Conservation (phyloP, 2,888 invertebrate genomes). For the Drosophila glabriapex region DNA sequence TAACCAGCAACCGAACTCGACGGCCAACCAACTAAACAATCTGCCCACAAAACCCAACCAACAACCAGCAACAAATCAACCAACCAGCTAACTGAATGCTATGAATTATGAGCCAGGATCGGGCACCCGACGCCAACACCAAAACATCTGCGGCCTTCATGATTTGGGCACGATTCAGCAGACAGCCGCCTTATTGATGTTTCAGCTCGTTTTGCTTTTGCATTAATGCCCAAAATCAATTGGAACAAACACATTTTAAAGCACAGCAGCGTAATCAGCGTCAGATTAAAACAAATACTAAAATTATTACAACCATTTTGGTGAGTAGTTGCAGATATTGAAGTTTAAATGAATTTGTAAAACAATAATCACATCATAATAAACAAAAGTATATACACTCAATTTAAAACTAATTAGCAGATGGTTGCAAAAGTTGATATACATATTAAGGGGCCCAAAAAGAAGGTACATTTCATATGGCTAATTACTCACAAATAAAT, state of each 20-base stretch:
- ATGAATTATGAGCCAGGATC: constrained; percentile 66
- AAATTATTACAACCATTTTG: background rate
- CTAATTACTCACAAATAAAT: constrained; percentile 36
- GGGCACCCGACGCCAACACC: constrained; percentile 32
- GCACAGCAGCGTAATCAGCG: constrained; percentile 5
- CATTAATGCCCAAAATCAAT: constrained; percentile 41
- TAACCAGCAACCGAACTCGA: constrained; percentile 5
- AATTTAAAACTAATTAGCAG: constrained; percentile 12
- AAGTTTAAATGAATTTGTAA: background rate
- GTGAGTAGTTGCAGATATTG: background rate
- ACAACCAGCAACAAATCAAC: constrained; percentile 19
- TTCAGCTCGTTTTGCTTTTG: constrained; percentile 14
- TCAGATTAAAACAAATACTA: background rate
- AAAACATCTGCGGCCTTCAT: constrained; percentile 31
- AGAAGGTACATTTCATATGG: background rate
- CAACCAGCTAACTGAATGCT: constrained; percentile 60
- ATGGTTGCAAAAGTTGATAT: constrained; percentile 28
- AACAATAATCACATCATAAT: background rate
- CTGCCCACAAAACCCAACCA: constrained; percentile 5
- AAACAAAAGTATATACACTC: background rate
- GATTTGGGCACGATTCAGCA: background rate
- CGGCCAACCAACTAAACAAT: constrained; percentile 12
- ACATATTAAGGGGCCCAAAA: constrained; percentile 35
- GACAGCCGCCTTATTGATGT: constrained; percentile 7
- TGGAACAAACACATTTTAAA: constrained; percentile 3